Conservation (phyloP, 2,888 invertebrate species). For the Chrysopilus asiliformis region DNA sequence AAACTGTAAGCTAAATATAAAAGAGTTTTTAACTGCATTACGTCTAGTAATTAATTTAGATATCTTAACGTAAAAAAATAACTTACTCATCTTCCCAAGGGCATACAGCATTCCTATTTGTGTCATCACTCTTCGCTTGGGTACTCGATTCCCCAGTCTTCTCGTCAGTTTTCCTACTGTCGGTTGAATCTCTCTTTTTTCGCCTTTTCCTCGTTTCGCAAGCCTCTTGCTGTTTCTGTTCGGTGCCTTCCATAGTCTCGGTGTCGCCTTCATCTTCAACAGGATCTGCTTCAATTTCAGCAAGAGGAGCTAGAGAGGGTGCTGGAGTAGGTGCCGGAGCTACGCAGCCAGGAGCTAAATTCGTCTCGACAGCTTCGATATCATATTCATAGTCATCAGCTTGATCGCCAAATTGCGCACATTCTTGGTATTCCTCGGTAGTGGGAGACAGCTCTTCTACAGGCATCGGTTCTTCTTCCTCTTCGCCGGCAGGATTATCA, state of each 20-base stretch:
- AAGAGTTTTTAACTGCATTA: constrained; percentile 13
- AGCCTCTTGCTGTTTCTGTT: constrained; percentile 19
- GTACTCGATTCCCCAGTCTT: constrained; percentile 8
- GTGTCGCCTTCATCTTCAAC: constrained; percentile 52
- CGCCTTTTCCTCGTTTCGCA: constrained; percentile 23
- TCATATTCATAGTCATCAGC: constrained; percentile 27
- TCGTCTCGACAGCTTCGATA: constrained; percentile 24
- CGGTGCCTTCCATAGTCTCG: constrained; percentile 13
- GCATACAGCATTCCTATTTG: constrained; percentile 70
- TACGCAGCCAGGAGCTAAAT: constrained; percentile 24
- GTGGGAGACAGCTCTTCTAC: constrained; percentile 34
- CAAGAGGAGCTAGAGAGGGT: constrained; percentile 47
- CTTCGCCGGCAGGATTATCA: no score
- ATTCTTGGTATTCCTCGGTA: constrained; percentile 34
- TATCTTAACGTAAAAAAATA: no score
- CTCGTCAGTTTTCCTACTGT: constrained; percentile 21
- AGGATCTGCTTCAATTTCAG: constrained; percentile 54
- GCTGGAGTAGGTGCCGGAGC: constrained; percentile 33
- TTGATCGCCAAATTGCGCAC: constrained; percentile 25
- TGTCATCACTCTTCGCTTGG: constrained; percentile 17
- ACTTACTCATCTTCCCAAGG: constrained; percentile 96
- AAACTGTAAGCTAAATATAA: constrained; percentile 16
- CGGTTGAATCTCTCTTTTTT: constrained; percentile 28
- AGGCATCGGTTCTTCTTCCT: no score
- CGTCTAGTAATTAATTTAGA: constrained; percentile 10